Evolutionary conservation across 2,113 vertebrate genomes (phyloP), one percentile per base, ranked within the genome.

Genomic region (Poeciliopsis occidentalis): DNA sequence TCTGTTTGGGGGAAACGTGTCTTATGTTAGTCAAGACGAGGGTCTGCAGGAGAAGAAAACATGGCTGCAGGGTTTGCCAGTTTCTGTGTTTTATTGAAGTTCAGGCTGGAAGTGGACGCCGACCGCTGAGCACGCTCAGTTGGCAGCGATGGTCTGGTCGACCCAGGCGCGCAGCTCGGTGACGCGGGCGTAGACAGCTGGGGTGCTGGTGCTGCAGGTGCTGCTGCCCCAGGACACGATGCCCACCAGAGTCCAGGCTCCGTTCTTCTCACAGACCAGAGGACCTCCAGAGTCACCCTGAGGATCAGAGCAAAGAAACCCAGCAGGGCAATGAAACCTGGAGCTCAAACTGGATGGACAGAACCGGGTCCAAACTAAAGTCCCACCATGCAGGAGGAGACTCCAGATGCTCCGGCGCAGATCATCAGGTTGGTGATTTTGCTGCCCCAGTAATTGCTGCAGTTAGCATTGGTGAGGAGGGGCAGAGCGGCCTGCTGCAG

Each of bases 241-340:
- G 74, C 96, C 96, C 27, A 94, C 95, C 89, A 96, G 88, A 44
- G 80, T 94, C 95, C 96, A 97, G 88, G 79, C 84, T 2, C 91
- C 88, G 0, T 78, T 77, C 78, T 94, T 94, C 91, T 95, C 61
- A 67, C 95, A 97, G 70, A 96, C 94, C 85, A 97, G 93, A 54
- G 95, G 96, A 67, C 96, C 95, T 0, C 95, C 95, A 29, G 96
- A 96, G 91, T 97, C 95, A 0, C 95, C 94, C 96, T 97, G 88
- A n/a, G 60, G 57, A 82, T 73, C 71, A 26, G 29, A 29, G 4
- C 60, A 62, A 19, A 15, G 4, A 17, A 54, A 22, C 29, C 24
- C 34, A 64, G 15, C 4, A 41, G 11, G 29, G 10, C 30, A 13
- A 22, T 8, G 27, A 32, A 4, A 66, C 12, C 64, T 7, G 3